These are phyloP conservation scores for Apomyelois bistriatella DNA, from an alignment of 2,888 invertebrate genomes.

Conservation along the genomic window DNA sequence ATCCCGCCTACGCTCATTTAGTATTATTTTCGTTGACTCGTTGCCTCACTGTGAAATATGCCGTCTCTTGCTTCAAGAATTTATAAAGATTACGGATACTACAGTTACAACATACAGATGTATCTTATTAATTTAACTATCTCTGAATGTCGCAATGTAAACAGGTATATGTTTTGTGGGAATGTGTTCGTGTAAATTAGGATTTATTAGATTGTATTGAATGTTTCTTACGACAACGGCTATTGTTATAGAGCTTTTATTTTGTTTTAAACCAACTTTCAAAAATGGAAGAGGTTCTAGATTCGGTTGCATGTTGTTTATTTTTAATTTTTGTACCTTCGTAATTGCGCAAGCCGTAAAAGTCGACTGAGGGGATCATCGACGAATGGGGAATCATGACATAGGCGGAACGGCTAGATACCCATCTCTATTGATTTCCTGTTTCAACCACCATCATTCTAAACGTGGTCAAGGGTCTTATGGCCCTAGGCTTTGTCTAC, in stretches of 20 bases:
- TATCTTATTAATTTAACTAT: constrained; percentile 13
- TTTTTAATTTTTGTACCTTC: too few relatives aligned
- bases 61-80: constrained; percentile 30
- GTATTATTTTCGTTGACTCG: constrained; percentile 48
- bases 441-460: too few relatives aligned
- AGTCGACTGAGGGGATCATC: too few relatives aligned
- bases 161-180: neutral
- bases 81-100: constrained; percentile 40
- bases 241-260: neutral
- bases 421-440: too few relatives aligned
- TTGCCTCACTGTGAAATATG: constrained; percentile 47
- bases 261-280: too few relatives aligned
- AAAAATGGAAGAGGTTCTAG: too few relatives aligned
- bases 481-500: too few relatives aligned
- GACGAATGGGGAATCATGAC: too few relatives aligned
- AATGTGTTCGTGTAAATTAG: constrained; percentile 2
- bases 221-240: neutral
- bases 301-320: too few relatives aligned
- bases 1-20: constrained; percentile 46
- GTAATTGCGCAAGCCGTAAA: too few relatives aligned
- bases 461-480: too few relatives aligned
- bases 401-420: too few relatives aligned
- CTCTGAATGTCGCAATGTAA: constrained; percentile 2
- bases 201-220: neutral
- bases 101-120: constrained; percentile 10